Base-by-base conservation (phyloP, 2,797 vertebrate genomes). In the Hyperoplus lanceolatus region DNA sequence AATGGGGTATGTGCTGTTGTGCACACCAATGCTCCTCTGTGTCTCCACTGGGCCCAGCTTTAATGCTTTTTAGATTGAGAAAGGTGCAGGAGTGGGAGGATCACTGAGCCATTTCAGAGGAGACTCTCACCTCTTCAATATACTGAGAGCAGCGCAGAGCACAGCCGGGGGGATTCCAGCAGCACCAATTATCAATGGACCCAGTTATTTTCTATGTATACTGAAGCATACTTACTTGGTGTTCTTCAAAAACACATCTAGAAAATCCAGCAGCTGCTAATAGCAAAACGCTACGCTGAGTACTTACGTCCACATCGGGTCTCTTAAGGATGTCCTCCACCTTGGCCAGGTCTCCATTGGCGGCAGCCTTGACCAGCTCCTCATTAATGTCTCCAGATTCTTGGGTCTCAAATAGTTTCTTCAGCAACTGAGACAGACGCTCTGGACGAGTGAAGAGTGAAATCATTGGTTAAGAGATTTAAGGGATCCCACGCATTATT, bases 321-420 rank as follows among this genome's bases (percentile, higher is more conserved):
- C 98, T 97, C 94, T 98, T 98, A 3, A 99, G 94, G 88, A 99
- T 96, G 92, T 99, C 98, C 93, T 99, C 98, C 83, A 99, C 98
- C 94, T 99, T 99, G 69, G 97, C 97, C 87, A 99, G 96, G 59
- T 99, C 98, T 73, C 98, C 98, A 77, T 99, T 99, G 78, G 98
- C 98, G 67, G 98, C 98, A 55, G 98, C 98, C 93, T 99, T 99
- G 87, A 99, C 98, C 87, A 99, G 91, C 91, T 99, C 98, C 94
- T 99, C 98, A 57, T 99, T 99, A 87, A 99, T 97, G 92, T 99
- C 98, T 59, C 98, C 98, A 2, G 98, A 99, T 91, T 99, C 98
- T 90, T 99, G 98, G 0, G 98, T 99, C 96, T 99, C 98, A 91
- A 99, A 99, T 55, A 99, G 93, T 89, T 99, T 99, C 94, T 99